These are phyloP conservation scores for Chunga burmeisteri DNA, from an alignment of 2,113 vertebrate species.

Conservation along the genomic window DNA sequence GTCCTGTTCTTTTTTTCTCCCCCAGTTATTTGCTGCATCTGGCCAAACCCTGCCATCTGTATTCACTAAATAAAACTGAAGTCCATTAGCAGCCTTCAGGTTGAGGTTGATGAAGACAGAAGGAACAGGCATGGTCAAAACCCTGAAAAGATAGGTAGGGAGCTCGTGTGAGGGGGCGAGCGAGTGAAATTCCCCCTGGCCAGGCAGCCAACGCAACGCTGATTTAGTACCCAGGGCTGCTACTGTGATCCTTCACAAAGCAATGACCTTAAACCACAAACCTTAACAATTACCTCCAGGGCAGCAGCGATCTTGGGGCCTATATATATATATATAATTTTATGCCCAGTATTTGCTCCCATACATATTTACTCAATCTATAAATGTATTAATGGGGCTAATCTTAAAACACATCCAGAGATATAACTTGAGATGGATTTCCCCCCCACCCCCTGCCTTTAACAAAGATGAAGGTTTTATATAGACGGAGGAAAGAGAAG, in stretches of 20 bases:
- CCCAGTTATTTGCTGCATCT: not conserved
- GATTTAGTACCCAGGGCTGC: not conserved
- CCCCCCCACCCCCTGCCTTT: not conserved
- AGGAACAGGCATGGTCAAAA: not conserved
- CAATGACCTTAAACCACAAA: not conserved
- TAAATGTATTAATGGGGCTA: conserved; percentile 8
- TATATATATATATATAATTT: not conserved
- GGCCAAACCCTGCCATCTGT: not conserved
- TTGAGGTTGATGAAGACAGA: not conserved
- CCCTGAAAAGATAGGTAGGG: not conserved
- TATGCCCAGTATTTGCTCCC: not conserved
- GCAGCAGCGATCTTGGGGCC: fast-evolving
- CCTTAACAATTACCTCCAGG: not conserved
- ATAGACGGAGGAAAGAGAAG: not conserved
- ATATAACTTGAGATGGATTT: not conserved
- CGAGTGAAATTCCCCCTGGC: not conserved
- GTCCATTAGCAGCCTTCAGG: not conserved
- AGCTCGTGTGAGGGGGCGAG: fast-evolving
- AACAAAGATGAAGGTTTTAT: conserved; percentile 46
- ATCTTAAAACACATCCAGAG: not conserved
- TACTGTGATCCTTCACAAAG: not conserved
- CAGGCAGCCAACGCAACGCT: fast-evolving
- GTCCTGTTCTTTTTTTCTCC: not conserved
- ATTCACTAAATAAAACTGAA: not conserved
- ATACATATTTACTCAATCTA: not conserved